These are phyloP conservation scores for Tympanuchus pallidicinctus DNA, from an alignment of 2,113 vertebrate genomes.

Conservation along the genomic window DNA sequence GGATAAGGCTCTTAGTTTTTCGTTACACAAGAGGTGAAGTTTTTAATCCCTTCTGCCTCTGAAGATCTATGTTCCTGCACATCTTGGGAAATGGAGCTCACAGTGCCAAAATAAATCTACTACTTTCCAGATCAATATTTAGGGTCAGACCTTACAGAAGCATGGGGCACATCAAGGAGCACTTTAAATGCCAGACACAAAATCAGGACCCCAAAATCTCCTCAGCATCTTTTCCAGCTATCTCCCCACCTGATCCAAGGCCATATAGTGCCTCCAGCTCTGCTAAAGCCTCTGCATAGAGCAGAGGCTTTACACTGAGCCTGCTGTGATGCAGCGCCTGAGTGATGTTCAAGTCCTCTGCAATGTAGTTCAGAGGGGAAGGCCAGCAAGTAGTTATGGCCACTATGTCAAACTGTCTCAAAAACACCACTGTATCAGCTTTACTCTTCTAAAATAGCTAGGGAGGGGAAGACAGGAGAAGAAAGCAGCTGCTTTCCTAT, in stretches of 20 bases:
- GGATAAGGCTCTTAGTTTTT: constrained; percentile 19
- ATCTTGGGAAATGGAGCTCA: background rate
- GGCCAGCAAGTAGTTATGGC: background rate
- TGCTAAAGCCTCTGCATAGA: background rate
- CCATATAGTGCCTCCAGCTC: background rate
- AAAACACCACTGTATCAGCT: background rate
- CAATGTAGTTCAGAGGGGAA: background rate
- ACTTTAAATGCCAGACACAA: background rate
- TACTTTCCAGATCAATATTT: constrained; percentile 17
- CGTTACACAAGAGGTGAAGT: background rate
- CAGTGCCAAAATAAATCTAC: constrained; percentile 31
- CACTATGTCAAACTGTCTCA: background rate
- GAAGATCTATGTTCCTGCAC: constrained; percentile 17
- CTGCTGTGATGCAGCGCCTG: rapidly evolving
- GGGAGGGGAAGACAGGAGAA: background rate
- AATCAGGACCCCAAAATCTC: background rate
- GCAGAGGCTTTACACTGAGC: rapidly evolving
- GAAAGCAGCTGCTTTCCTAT: background rate
- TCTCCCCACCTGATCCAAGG: background rate
- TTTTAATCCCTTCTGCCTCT: constrained; percentile 43
- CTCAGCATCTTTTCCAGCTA: background rate
- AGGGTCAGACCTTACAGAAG: background rate
- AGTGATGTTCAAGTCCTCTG: background rate
- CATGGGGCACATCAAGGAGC: background rate
- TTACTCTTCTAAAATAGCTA: background rate